phyloP scores from a whole-genome alignment of 2,888 invertebrate genomes.

The Chirona hameri region DNA sequence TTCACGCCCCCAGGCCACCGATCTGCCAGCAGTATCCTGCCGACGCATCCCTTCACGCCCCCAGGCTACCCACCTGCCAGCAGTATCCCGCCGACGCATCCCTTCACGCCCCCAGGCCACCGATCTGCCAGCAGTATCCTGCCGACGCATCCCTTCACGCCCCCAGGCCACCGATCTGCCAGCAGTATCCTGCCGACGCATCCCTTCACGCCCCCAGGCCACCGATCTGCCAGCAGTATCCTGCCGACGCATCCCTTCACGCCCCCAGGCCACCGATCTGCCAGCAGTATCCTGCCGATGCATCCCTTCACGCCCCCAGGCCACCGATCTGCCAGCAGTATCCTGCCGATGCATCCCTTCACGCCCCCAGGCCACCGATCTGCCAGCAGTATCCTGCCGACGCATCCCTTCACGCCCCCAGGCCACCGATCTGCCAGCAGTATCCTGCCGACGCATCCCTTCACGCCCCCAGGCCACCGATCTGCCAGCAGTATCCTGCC shows the following conservation, averaged over 20 bases:
- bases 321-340: slow-evolving; percentile 77
- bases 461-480: slow-evolving; percentile 47
- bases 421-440: slow-evolving; percentile 72
- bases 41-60: too few species aligned
- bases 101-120: slow-evolving; percentile 39
- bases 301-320: too few species aligned
- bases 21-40: slow-evolving; percentile 88
- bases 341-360: slow-evolving; percentile 90
- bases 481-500: slow-evolving; percentile 90
- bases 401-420: too few species aligned
- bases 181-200: slow-evolving; percentile 87
- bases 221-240: slow-evolving; percentile 82
- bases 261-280: slow-evolving; percentile 58
- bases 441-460: slow-evolving; percentile 88
- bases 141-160: too few species aligned
- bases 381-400: slow-evolving; percentile 86
- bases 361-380: slow-evolving; percentile 55
- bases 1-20: slow-evolving; percentile 43
- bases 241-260: too few species aligned
- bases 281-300: slow-evolving; percentile 88
- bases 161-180: slow-evolving; percentile 62
- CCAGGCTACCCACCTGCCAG: slow-evolving; percentile 67
- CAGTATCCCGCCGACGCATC: slow-evolving; percentile 86
- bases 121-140: slow-evolving; percentile 86
- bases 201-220: too few species aligned